Evolutionary conservation across 2,888 invertebrate genomes (phyloP).

Genomic region (Agrilus mali): DNA sequence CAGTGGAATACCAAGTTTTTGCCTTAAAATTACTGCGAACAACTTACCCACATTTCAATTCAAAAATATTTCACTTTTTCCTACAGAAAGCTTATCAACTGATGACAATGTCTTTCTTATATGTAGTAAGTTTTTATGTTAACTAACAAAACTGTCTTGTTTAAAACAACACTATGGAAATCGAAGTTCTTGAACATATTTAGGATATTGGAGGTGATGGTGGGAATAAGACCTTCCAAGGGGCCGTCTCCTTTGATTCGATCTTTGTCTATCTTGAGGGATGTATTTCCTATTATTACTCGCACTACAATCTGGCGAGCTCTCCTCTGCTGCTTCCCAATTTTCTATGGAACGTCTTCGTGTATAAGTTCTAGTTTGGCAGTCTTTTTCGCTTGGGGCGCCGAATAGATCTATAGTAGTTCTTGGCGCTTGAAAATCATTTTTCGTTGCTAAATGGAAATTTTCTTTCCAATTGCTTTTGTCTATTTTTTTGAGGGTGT

Average conservation of each 20-base stretch:
- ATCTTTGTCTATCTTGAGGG: slow-evolving; percentile 30
- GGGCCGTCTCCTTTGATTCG: slow-evolving; percentile 25
- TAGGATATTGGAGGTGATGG: slow-evolving; percentile 50
- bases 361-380: slow-evolving; percentile 32
- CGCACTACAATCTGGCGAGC: slow-evolving; percentile 26
- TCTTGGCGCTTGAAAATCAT: slow-evolving; percentile 49
- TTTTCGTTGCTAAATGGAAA: slow-evolving; percentile 39
- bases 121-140: too few species aligned
- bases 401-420: slow-evolving; percentile 52
- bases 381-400: slow-evolving; percentile 43
- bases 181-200: slow-evolving; percentile 50
- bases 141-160: too few species aligned
- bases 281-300: slow-evolving; percentile 37
- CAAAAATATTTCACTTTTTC: too few species aligned
- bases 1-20: too few species aligned
- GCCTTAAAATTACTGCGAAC: too few species aligned
- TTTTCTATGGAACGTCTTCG: slow-evolving; percentile 13
- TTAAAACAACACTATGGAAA: slow-evolving; percentile 34
- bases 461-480: slow-evolving; percentile 59
- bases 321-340: slow-evolving; percentile 24
- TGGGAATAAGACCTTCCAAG: slow-evolving; percentile 42
- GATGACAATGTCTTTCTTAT: too few species aligned
- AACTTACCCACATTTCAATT: too few species aligned
- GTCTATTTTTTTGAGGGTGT: slow-evolving; percentile 46
- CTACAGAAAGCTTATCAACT: too few species aligned